Percentiles rank a stretch among this genome's conserved stretches.
Evolutionary conservation across 1,140 invertebrate species (phyloP).

Genomic region (Drosophila arawakana): DNA sequence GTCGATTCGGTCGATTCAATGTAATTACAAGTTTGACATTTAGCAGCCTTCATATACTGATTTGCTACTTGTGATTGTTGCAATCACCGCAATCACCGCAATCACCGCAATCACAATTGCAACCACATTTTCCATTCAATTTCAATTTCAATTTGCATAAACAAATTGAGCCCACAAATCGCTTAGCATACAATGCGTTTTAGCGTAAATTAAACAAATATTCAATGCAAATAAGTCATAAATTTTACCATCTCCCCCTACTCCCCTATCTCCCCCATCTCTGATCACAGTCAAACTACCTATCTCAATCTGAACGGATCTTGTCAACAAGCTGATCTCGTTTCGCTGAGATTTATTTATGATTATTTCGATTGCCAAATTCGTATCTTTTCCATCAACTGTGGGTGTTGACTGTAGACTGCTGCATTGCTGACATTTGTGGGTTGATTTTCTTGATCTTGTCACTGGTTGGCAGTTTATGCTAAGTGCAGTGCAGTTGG

Average conservation of each 20-base stretch:
- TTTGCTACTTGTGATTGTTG: conserved; percentile 21
- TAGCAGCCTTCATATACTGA: conserved; percentile 19
- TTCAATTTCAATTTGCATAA: conserved; percentile 48
- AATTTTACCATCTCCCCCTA: conserved; percentile 70
- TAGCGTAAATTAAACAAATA: conserved; percentile 57
- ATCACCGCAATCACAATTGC: background rate
- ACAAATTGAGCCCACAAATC: conserved; percentile 39
- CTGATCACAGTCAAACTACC: background rate
- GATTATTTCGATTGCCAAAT: conserved; percentile 17
- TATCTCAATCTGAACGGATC: conserved; percentile 31
- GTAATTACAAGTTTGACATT: conserved; percentile 24
- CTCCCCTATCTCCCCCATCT: conserved; percentile 38
- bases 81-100: conserved; percentile 12
- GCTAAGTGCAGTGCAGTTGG: background rate
- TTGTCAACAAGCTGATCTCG: conserved; percentile 67
- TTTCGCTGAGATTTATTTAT: conserved; percentile 58
- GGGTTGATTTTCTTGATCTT: conserved; percentile 6
- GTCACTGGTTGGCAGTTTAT: conserved; percentile 2
- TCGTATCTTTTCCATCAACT: background rate
- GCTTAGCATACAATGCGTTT: conserved; percentile 41
- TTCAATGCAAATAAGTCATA: conserved; percentile 67
- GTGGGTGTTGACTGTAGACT: conserved; percentile 43
- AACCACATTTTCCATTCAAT: conserved; percentile 20
- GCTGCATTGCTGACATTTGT: conserved; percentile 10
- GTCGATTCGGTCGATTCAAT: conserved; percentile 2